Evolutionary conservation across 2,113 vertebrate genomes (phyloP).

Genomic region (Oxygymnocypris stewartii): DNA sequence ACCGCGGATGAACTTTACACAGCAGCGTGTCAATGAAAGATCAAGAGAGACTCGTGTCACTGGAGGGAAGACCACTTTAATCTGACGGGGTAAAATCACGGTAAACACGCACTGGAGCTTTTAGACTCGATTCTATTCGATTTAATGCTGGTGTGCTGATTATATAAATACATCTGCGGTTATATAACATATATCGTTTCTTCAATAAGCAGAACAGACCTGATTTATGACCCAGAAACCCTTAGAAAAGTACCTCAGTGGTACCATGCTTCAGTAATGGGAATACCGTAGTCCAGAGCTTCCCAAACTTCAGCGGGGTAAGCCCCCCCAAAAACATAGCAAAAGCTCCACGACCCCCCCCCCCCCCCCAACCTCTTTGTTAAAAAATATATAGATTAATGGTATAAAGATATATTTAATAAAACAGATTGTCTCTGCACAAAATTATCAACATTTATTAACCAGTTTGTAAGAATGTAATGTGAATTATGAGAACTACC

Average conservation of each 20-base stretch:
- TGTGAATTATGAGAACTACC: too few species aligned
- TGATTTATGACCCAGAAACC: neutral
- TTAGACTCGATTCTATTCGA: neutral
- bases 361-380: too few species aligned
- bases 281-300: neutral
- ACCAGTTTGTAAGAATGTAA: too few species aligned
- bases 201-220: neutral
- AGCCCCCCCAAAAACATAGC: too few species aligned
- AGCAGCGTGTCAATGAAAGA: slow-evolving; percentile 69
- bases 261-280: neutral
- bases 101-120: neutral
- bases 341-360: too few species aligned
- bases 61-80: slow-evolving; percentile 24
- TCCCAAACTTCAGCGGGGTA: too few species aligned
- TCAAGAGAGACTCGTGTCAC: slow-evolving; percentile 67
- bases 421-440: too few species aligned
- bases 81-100: neutral
- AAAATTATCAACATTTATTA: too few species aligned
- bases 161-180: neutral
- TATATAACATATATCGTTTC: neutral
- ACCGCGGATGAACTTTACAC: slow-evolving; percentile 64
- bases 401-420: too few species aligned
- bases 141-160: neutral
- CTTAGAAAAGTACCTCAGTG: neutral
- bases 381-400: too few species aligned